Evolutionary conservation across 2,797 vertebrate species (phyloP).

Genomic region (Onychomys torridus): DNA sequence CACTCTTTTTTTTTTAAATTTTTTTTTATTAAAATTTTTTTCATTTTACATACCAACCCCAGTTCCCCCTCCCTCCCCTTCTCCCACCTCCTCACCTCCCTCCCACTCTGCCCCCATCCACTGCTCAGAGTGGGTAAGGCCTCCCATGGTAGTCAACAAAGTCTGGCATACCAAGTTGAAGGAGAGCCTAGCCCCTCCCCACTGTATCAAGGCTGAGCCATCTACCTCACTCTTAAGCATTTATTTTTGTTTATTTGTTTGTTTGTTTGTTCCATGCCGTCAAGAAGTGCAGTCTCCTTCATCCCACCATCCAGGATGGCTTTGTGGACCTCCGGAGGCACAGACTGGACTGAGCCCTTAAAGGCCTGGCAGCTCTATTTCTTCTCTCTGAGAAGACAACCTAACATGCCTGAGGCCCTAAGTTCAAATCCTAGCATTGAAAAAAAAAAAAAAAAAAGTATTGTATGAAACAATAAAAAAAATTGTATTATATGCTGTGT

Average conservation of each 20-base stretch:
- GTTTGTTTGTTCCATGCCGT: neutral
- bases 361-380: constrained; percentile 7
- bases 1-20: neutral
- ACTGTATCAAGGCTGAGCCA: too few species aligned
- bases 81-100: too few species aligned
- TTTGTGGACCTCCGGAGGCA: neutral
- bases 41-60: too few species aligned
- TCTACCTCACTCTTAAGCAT: neutral
- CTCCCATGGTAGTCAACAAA: too few species aligned
- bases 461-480: neutral
- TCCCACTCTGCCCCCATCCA: too few species aligned
- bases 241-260: too few species aligned
- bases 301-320: neutral
- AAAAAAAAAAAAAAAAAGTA: neutral
- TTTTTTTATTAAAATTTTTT: too few species aligned
- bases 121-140: too few species aligned
- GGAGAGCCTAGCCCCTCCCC: too few species aligned
- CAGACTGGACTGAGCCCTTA: neutral
- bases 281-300: neutral
- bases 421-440: neutral
- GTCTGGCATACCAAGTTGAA: too few species aligned
- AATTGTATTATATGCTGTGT: neutral
- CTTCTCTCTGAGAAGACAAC: neutral
- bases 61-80: too few species aligned
- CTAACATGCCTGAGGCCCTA: neutral